These are phyloP conservation scores for Orthosia gothica DNA, from an alignment of 2,888 invertebrate species.

Conservation along the genomic window DNA sequence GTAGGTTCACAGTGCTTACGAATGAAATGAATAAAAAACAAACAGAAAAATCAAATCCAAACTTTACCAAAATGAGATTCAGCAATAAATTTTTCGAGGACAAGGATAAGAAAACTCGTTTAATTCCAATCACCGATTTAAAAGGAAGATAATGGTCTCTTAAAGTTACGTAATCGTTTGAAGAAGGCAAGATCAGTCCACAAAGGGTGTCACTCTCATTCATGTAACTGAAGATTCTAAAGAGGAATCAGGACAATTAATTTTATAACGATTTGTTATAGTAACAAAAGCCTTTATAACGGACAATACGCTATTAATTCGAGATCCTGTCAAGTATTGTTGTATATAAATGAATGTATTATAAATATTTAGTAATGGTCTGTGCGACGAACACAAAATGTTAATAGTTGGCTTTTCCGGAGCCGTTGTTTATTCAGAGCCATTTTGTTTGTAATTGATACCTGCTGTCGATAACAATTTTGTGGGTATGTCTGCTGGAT, in stretches of 20 bases:
- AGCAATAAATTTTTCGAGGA: slow-evolving; percentile 15
- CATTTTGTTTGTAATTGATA: slow-evolving; percentile 63
- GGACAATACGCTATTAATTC: slow-evolving; percentile 35
- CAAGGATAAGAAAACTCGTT: slow-evolving; percentile 45
- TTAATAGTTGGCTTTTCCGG: slow-evolving; percentile 48
- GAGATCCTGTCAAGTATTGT: slow-evolving; percentile 25
- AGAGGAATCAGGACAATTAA: slow-evolving; percentile 18
- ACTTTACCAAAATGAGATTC: slow-evolving; percentile 24
- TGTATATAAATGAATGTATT: slow-evolving; percentile 34
- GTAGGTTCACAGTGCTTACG: background rate
- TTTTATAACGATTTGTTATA: slow-evolving; percentile 16
- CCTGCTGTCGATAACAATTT: slow-evolving; percentile 34
- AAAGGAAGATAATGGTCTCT: slow-evolving; percentile 32
- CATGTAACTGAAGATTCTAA: slow-evolving; percentile 20
- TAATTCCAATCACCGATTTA: slow-evolving; percentile 44
- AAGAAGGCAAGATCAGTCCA: slow-evolving; percentile 17
- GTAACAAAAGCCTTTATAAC: background rate
- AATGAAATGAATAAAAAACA: background rate
- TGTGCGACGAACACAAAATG: slow-evolving; percentile 36
- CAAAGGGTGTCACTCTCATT: slow-evolving; percentile 7
- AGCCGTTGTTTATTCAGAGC: slow-evolving; percentile 53
- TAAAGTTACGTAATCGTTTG: slow-evolving; percentile 34
- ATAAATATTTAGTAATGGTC: slow-evolving; percentile 52
- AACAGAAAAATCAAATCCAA: background rate
- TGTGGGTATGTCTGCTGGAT: slow-evolving; percentile 5